These are phyloP conservation scores for Clostera curtula DNA, from an alignment of 2,888 invertebrate genomes.

Conservation along the genomic window DNA sequence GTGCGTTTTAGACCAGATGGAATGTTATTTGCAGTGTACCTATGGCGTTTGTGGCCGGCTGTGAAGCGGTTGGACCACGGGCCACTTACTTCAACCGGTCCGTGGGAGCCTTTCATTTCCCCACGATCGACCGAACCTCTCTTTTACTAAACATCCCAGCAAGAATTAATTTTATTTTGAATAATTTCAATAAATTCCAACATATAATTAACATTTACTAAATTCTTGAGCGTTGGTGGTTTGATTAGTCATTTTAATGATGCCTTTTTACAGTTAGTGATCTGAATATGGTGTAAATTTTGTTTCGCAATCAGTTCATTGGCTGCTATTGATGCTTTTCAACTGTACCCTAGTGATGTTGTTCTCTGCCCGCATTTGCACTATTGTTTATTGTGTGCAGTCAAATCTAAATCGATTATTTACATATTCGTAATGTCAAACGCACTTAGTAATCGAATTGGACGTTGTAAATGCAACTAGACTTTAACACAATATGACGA, in stretches of 20 bases:
- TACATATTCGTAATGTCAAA: no score
- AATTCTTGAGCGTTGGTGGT: slow-evolving; percentile 61
- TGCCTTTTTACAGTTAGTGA: slow-evolving; percentile 60
- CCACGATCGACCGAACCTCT: slow-evolving; percentile 38
- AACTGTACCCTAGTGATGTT: slow-evolving; percentile 36
- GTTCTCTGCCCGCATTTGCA: slow-evolving; percentile 43
- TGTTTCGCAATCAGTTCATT: slow-evolving; percentile 48
- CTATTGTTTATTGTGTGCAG: slow-evolving; percentile 28
- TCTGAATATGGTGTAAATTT: slow-evolving; percentile 58
- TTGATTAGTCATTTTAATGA: slow-evolving; percentile 66
- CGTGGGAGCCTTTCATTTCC: slow-evolving; percentile 42
- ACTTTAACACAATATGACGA: no score
- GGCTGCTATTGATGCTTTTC: slow-evolving; percentile 47
- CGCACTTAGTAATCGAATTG: no score
- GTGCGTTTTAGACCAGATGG: no score
- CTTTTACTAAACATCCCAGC: slow-evolving; percentile 43
- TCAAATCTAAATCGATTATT: no score
- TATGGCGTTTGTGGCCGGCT: slow-evolving; percentile 6
- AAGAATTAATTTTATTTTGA: slow-evolving; percentile 54
- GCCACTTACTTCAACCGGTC: slow-evolving; percentile 52
- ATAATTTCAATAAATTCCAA: slow-evolving; percentile 59
- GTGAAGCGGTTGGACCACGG: slow-evolving; percentile 34
- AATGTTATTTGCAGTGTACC: no score
- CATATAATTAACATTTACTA: slow-evolving; percentile 64
- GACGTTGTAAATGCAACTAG: no score